Evolutionary conservation across 2,888 invertebrate genomes (phyloP), one percentile per base, ranked within the genome.

Genomic region (Sesia apiformis): DNA sequence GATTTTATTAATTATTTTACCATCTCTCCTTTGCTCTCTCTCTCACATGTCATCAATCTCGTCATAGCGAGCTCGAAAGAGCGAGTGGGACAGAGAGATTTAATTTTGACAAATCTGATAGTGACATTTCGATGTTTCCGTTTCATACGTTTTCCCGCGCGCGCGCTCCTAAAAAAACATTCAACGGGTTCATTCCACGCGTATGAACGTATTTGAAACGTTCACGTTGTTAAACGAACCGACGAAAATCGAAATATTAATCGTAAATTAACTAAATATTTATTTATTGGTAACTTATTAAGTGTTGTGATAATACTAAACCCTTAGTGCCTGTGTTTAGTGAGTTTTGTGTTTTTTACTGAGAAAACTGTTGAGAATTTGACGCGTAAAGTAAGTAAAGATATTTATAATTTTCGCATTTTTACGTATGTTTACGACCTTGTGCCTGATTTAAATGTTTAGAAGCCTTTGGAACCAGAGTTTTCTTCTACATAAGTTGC

Each of bases 161-260:
- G 56, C 46, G 46, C 8, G 23, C 50, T 50, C 38, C 50, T 8
- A 50, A 50, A 46, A 46, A 46, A 46, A 46, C 46, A 46, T 69
- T 70, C 64, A 67, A 71, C 67, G 61, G 67, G 76, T 70, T 74
- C 81, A 81, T 76, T 78, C 76, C 73, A 83, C 80, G 85, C 81
- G 84, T 79, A n/a, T 23, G 81, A 79, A 76, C 81, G 78, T 69
- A 74, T 71, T 70, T 66, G 57, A 66, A 66, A 64, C 64, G 50
- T 39, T 38, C 73, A 75, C 75, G 74, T 63, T 64, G 5, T 59
- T 67, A 6, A 46, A 65, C 76, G 70, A 74, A 63, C 60, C 65
- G 65, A 74, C 53, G 59, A 74, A 72, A 66, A 60, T 66, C 65
- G 63, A 70, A 71, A 50, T 56, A 41, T 54, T 52, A 41, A 51